Percentiles rank a stretch among this genome's conserved stretches.
Conservation (phyloP, 2,888 invertebrate genomes). For the Hypsopygia costalis region DNA sequence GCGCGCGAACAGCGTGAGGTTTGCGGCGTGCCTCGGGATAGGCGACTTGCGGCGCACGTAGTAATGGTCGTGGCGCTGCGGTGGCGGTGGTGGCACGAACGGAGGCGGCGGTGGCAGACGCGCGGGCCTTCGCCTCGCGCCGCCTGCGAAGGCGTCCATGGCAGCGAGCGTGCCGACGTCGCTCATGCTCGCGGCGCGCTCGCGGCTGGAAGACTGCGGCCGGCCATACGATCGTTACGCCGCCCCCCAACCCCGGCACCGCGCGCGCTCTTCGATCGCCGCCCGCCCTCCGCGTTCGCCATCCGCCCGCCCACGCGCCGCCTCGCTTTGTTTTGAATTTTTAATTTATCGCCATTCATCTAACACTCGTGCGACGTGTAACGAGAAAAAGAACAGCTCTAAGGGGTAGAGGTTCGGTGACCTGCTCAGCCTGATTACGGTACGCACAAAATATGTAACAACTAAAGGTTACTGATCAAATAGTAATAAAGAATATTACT, state of each 20-base stretch:
- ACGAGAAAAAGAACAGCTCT: constrained; percentile 45
- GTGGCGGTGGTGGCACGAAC: constrained; percentile 72
- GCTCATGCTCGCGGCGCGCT: constrained; percentile 77
- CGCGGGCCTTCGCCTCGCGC: constrained; percentile 70
- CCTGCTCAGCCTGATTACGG: constrained; percentile 26
- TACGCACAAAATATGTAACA: not conserved
- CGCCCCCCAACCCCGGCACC: constrained; percentile 55
- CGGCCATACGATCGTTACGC: constrained; percentile 57
- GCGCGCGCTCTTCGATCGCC: constrained; percentile 76
- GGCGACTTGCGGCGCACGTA: constrained; percentile 77
- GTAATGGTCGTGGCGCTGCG: constrained; percentile 71
- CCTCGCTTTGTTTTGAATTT: constrained; percentile 75
- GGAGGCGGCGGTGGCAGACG: constrained; percentile 74
- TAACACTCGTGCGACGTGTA: constrained; percentile 46
- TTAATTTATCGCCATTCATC: constrained; percentile 76
- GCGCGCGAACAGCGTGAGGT: constrained; percentile 72
- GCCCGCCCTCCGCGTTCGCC: constrained; percentile 67
- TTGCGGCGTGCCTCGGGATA: constrained; percentile 61
- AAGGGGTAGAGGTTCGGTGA: constrained; percentile 43
- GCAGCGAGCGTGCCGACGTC: constrained; percentile 79
- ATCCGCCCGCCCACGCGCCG: constrained; percentile 65
- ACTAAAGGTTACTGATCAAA: not conserved
- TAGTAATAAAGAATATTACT: too few species aligned
- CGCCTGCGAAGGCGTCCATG: constrained; percentile 78
- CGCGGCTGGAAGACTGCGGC: constrained; percentile 75